These are phyloP conservation scores for Platysteira castanea DNA, from an alignment of 2,113 vertebrate genomes.

Conservation along the genomic window DNA sequence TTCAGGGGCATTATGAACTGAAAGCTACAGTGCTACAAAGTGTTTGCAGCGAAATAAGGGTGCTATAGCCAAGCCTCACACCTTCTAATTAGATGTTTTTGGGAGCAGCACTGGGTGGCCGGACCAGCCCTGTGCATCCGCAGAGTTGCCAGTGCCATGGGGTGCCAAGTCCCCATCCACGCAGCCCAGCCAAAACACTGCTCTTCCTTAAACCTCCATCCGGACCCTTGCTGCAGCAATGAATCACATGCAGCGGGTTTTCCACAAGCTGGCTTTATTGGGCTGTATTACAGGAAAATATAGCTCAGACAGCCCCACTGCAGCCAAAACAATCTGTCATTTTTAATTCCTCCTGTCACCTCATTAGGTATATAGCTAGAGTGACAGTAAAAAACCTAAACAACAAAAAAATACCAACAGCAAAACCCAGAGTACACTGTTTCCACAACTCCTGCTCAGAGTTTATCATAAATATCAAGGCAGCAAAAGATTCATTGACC, in stretches of 20 bases:
- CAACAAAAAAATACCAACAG: not conserved
- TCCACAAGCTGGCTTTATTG: constrained; percentile 64
- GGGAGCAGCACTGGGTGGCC: not conserved
- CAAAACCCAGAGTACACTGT: not conserved
- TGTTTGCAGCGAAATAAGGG: not conserved
- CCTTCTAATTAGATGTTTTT: not conserved
- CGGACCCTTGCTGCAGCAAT: not conserved
- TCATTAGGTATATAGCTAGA: constrained; percentile 64
- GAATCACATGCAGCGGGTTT: constrained; percentile 53
- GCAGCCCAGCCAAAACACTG: not conserved
- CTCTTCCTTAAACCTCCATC: not conserved
- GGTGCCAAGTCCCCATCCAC: not conserved
- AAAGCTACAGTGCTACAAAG: not conserved
- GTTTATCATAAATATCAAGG: constrained; percentile 55
- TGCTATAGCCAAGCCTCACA: not conserved
- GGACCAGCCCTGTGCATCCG: not conserved
- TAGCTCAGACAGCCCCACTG: constrained; percentile 54
- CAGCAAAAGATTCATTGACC: constrained; percentile 66
- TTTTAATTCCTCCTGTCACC: constrained; percentile 78
- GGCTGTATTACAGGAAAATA: constrained; percentile 58
- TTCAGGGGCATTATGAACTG: not conserved
- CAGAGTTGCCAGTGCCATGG: not conserved
- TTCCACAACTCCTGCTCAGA: constrained; percentile 26
- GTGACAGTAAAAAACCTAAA: constrained; percentile 36
- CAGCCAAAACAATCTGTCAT: constrained; percentile 72